Percentiles rank a stretch among this genome's conserved stretches.
These are phyloP conservation scores for Jordanella pulchra DNA, from an alignment of 2,797 vertebrate species.

Conservation along the genomic window DNA sequence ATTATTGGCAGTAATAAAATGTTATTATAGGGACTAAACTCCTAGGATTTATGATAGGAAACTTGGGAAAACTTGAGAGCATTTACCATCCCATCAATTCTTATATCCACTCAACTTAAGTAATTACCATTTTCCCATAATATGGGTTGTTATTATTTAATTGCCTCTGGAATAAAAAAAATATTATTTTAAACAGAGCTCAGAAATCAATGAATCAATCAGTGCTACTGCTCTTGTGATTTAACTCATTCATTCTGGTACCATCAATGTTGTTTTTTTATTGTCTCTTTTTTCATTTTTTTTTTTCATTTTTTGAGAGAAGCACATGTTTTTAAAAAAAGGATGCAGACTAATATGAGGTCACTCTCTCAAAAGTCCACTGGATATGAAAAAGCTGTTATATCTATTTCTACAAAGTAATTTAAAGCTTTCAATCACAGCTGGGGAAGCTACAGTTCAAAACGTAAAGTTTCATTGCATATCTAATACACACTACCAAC, in stretches of 20 bases:
- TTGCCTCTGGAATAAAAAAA: neutral
- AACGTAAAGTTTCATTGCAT: neutral
- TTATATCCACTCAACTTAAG: neutral
- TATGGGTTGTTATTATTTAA: neutral
- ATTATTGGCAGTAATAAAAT: too few species aligned
- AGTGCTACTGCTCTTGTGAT: neutral
- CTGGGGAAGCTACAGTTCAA: neutral
- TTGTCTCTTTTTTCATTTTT: too few species aligned
- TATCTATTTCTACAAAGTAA: neutral
- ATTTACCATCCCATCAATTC: too few species aligned
- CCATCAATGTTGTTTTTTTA: neutral
- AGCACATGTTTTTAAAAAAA: neutral
- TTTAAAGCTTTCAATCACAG: neutral
- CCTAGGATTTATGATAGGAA: too few species aligned
- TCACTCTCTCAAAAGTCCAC: neutral
- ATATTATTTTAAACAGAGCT: neutral
- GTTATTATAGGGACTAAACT: too few species aligned
- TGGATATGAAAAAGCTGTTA: constrained; percentile 6
- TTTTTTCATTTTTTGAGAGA: neutral
- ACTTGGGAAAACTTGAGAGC: too few species aligned
- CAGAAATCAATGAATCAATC: neutral
- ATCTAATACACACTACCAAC: constrained; percentile 5
- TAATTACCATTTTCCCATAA: neutral
- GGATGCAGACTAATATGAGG: neutral
- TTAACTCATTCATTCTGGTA: neutral